Conservation (phyloP, 2,888 invertebrate genomes). For the Stenotaenia linearis region DNA sequence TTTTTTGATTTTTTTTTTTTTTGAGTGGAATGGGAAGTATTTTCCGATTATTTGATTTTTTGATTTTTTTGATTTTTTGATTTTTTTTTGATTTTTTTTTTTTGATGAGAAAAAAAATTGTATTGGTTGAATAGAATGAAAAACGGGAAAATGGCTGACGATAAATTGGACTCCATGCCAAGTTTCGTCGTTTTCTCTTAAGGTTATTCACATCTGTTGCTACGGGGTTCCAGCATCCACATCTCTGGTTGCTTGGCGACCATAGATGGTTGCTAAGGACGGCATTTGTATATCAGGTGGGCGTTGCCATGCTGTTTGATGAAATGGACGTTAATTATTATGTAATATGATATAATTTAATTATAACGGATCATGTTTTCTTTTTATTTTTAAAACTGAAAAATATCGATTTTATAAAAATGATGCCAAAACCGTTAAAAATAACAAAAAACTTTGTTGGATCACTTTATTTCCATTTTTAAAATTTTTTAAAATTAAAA, state of each 20-base stretch:
- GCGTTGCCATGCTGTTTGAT: background rate
- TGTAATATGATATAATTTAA: background rate
- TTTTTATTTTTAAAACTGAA: too few relatives aligned
- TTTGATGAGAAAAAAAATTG: too few relatives aligned
- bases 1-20: background rate
- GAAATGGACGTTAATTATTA: background rate
- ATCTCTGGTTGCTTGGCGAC: background rate
- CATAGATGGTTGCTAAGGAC: background rate
- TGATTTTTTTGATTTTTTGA: background rate
- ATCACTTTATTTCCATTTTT: too few relatives aligned
- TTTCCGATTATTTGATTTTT: too few relatives aligned
- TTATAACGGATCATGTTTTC: background rate
- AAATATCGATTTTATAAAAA: too few relatives aligned
- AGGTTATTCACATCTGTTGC: slow-evolving; percentile 24
- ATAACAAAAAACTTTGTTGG: too few relatives aligned
- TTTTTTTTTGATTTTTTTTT: background rate
- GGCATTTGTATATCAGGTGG: slow-evolving; percentile 12
- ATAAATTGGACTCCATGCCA: background rate
- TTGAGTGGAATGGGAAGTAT: background rate
- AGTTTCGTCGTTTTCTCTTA: background rate
- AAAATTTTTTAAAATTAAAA: too few relatives aligned
- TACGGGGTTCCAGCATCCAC: slow-evolving; percentile 13
- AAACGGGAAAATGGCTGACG: background rate
- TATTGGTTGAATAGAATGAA: background rate
- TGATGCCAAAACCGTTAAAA: too few relatives aligned